Evolutionary conservation across 2,113 vertebrate species (phyloP).

Genomic region (Strix aluco): DNA sequence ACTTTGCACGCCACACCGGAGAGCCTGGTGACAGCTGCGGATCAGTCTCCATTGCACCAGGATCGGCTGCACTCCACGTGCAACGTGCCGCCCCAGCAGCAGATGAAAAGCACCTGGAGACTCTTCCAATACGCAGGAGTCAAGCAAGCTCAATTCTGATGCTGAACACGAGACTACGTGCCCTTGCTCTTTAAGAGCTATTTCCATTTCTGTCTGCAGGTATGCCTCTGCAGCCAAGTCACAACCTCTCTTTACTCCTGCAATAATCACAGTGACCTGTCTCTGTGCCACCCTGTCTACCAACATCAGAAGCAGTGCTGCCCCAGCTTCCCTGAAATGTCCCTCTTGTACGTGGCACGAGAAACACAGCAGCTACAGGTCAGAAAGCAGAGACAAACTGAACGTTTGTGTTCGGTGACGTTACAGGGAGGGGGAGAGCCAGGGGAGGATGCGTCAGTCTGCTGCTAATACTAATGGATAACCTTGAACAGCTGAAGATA

Average conservation of each 20-base stretch:
- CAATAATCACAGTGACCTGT: neutral
- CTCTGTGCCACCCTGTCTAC: rapidly evolving
- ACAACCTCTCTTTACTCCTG: neutral
- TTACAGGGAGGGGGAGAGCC: neutral
- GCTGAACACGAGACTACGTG: neutral
- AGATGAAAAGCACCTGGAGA: neutral
- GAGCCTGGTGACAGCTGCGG: neutral
- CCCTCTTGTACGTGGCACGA: neutral
- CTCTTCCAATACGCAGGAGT: neutral
- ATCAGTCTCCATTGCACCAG: neutral
- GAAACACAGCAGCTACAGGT: neutral
- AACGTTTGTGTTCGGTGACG: rapidly evolving
- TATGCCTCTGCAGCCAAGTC: neutral
- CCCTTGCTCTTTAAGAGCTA: neutral
- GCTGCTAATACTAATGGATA: neutral
- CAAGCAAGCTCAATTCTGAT: neutral
- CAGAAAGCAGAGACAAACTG: neutral
- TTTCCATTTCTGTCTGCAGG: neutral
- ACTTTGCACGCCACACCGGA: neutral
- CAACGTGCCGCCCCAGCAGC: neutral
- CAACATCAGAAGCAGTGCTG: rapidly evolving
- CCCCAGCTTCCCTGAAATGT: neutral
- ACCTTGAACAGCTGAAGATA: neutral
- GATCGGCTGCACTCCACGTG: neutral
- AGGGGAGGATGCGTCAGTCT: neutral